Percentiles rank a stretch among this genome's conserved stretches.
Evolutionary conservation across 2,113 vertebrate species (phyloP).

Genomic region (Anarrhichthys ocellatus): DNA sequence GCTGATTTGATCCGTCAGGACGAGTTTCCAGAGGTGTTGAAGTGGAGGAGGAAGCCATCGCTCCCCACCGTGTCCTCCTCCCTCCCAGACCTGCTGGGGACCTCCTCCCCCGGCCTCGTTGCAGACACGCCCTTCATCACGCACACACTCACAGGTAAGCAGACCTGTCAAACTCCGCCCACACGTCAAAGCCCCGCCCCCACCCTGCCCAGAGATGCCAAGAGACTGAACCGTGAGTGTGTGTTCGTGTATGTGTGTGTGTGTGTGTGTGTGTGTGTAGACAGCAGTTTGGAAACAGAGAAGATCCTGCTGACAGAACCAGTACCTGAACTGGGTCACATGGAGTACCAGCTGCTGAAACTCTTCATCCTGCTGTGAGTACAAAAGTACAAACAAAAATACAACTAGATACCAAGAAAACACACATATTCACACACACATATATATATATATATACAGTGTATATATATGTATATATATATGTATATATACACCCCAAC

Average conservation of each 20-base stretch:
- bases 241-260: constrained; percentile 1
- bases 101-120: constrained; percentile 83
- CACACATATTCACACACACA: too few species aligned
- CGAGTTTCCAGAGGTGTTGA: constrained; percentile 80
- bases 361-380: constrained; percentile 75
- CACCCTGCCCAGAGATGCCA: too few species aligned
- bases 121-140: constrained; percentile 63
- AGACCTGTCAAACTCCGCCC: too few species aligned
- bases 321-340: constrained; percentile 66
- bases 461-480: too few species aligned
- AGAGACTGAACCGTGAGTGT: too few species aligned
- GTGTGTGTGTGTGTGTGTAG: constrained; percentile 13
- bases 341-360: constrained; percentile 69
- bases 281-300: constrained; percentile 64
- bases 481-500: too few species aligned
- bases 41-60: constrained; percentile 91
- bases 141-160: constrained; percentile 62
- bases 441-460: too few species aligned
- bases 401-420: too few species aligned
- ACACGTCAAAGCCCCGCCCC: too few species aligned
- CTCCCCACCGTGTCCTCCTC: constrained; percentile 73
- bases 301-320: constrained; percentile 70
- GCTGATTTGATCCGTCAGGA: constrained; percentile 24
- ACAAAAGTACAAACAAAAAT: too few species aligned
- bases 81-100: constrained; percentile 82